Percentiles rank a stretch among this genome's conserved stretches.
Conservation (phyloP, 2,888 invertebrate genomes). For the Apomyelois bistriatella region DNA sequence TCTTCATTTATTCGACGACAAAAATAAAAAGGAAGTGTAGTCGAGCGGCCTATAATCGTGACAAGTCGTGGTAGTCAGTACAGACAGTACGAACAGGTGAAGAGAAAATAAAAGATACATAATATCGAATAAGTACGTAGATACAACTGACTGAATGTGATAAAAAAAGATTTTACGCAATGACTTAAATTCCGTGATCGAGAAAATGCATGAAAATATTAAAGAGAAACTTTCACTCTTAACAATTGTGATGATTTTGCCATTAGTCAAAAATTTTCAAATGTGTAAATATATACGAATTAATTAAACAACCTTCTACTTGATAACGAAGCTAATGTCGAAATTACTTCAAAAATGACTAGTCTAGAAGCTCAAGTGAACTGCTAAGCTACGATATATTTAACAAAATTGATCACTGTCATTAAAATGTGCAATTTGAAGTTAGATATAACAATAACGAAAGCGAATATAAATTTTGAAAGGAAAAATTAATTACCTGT, state of each 20-base stretch:
- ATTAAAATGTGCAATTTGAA: slow-evolving; percentile 35
- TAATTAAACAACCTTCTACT: slow-evolving; percentile 42
- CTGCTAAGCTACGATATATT: slow-evolving; percentile 36
- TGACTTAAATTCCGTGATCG: slow-evolving; percentile 39
- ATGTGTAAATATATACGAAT: slow-evolving; percentile 34
- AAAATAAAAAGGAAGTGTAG: slow-evolving; percentile 36
- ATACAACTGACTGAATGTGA: slow-evolving; percentile 35
- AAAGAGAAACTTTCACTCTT: slow-evolving; percentile 53
- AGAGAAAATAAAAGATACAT: slow-evolving; percentile 42
- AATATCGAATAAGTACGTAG: slow-evolving; percentile 26
- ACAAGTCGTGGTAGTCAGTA: slow-evolving; percentile 38
- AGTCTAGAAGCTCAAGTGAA: slow-evolving; percentile 52
- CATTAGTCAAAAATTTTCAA: slow-evolving; percentile 69
- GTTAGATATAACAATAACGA: slow-evolving; percentile 27
- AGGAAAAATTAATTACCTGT: slow-evolving; percentile 65
- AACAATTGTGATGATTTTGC: slow-evolving; percentile 78
- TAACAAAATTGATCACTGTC: slow-evolving; percentile 20
- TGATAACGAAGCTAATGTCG: slow-evolving; percentile 40
- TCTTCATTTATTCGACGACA: slow-evolving; percentile 42
- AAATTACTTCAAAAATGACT: slow-evolving; percentile 34
- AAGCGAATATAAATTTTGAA: slow-evolving; percentile 35
- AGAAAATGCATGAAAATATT: slow-evolving; percentile 44
- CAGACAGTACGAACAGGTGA: slow-evolving; percentile 45
- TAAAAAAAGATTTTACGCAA: slow-evolving; percentile 37
- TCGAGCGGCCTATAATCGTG: slow-evolving; percentile 45